Conservation (phyloP, 2,888 invertebrate genomes). For the Campoletis raptor region DNA sequence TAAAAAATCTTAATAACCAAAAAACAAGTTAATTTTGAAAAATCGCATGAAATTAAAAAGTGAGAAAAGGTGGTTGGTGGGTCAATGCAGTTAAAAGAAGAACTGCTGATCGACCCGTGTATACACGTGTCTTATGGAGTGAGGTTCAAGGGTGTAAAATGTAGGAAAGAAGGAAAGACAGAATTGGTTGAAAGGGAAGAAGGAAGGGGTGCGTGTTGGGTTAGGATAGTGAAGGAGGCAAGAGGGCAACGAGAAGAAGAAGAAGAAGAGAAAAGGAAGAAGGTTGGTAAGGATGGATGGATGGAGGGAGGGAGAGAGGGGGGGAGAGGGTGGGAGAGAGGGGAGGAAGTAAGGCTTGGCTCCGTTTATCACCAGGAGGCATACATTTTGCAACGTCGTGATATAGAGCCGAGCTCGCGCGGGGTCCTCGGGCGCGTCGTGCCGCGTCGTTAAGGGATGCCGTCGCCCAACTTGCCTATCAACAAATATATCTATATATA, state of each 20-base stretch:
- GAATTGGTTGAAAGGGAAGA: slow-evolving; percentile 45
- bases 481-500: slow-evolving; percentile 51
- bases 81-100: slow-evolving; percentile 22
- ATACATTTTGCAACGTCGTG: slow-evolving; percentile 80
- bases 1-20: not conserved
- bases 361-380: slow-evolving; percentile 80
- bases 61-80: not conserved
- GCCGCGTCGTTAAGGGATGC: slow-evolving; percentile 78
- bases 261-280: not conserved
- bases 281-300: slow-evolving; percentile 10
- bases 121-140: slow-evolving; percentile 20
- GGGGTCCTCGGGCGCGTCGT: slow-evolving; percentile 74
- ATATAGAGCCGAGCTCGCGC: slow-evolving; percentile 73
- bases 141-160: not conserved
- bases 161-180: slow-evolving; percentile 58
- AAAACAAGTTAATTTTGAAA: not conserved
- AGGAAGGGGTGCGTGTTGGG: slow-evolving; percentile 55
- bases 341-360: slow-evolving; percentile 68
- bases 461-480: slow-evolving; percentile 49
- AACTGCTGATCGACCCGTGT: slow-evolving; percentile 25
- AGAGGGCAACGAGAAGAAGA: too few species aligned
- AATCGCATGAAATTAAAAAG: not conserved
- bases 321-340: not conserved
- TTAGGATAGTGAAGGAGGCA: slow-evolving; percentile 33
- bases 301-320: slow-evolving; percentile 5